phyloP scores from a whole-genome alignment of 2,797 vertebrate genomes.

The Lutjanus argentimaculatus region DNA sequence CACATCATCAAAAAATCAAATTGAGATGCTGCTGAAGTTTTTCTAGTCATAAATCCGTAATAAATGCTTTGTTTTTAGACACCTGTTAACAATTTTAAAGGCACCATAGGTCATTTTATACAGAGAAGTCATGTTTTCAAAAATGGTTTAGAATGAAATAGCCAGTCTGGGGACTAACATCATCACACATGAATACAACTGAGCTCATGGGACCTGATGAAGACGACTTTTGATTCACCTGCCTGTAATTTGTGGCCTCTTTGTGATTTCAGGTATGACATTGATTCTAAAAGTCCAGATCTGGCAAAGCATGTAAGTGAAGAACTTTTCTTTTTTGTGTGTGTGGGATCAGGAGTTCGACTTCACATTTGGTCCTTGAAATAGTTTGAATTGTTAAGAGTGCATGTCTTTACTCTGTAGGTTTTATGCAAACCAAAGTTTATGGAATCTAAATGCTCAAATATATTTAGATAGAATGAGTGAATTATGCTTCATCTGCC shows the following conservation, averaged over 20 bases:
- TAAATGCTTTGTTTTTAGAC: no score
- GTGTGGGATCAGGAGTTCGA: neutral
- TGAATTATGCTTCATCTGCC: constrained; percentile 41
- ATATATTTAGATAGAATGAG: constrained; percentile 64
- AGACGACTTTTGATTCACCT: no score
- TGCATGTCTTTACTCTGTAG: constrained; percentile 69
- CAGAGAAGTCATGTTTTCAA: no score
- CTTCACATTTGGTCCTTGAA: constrained; percentile 1
- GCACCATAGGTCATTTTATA: no score
- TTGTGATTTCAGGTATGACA: constrained; percentile 90
- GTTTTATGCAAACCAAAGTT: constrained; percentile 80
- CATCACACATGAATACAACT: no score
- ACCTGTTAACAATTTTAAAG: no score
- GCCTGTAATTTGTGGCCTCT: constrained; percentile 44
- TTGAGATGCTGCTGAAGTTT: no score
- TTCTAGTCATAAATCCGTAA: no score
- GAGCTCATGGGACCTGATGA: no score
- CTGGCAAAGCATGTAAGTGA: constrained; percentile 95
- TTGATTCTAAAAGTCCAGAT: constrained; percentile 97
- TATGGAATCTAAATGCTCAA: constrained; percentile 55
- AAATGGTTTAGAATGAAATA: no score
- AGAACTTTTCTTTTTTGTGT: constrained; percentile 25
- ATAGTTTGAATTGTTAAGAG: neutral
- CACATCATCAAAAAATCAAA: no score
- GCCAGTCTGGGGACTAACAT: no score